Evolutionary conservation across 2,113 vertebrate species (phyloP).

Genomic region (Ahaetulla prasina): DNA sequence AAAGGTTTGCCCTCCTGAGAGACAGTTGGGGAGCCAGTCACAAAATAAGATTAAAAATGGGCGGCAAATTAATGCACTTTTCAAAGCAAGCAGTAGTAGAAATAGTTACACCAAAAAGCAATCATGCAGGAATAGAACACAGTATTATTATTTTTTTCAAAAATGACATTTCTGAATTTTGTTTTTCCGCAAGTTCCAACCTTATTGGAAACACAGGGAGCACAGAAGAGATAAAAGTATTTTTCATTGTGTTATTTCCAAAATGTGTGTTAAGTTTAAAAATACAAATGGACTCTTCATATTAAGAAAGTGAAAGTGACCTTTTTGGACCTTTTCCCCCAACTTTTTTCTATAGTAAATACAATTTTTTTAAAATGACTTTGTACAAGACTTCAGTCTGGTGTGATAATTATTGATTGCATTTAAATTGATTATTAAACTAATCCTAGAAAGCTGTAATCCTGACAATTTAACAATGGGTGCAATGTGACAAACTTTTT

Average conservation of each 20-base stretch:
- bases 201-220: constrained; percentile 14
- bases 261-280: constrained; percentile 21
- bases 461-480: background rate
- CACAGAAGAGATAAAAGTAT: constrained; percentile 20
- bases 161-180: constrained; percentile 3
- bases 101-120: constrained; percentile 47
- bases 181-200: constrained; percentile 20
- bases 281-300: constrained; percentile 29
- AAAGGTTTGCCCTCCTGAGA: constrained; percentile 44
- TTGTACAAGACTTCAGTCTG: constrained; percentile 3
- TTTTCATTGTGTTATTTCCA: constrained; percentile 34
- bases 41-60: constrained; percentile 42
- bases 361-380: background rate
- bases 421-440: background rate
- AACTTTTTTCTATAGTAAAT: constrained; percentile 31
- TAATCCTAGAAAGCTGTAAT: background rate
- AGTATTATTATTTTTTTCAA: constrained; percentile 13
- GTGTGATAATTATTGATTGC: constrained; percentile 10
- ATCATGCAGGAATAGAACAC: constrained; percentile 29
- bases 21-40: constrained; percentile 51
- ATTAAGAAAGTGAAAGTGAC: background rate
- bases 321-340: background rate
- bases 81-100: constrained; percentile 48
- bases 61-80: constrained; percentile 57
- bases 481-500: background rate